A percentile compares a stretch with the other conserved stretches of the same genome.
These are phyloP conservation scores for Trematomus loennbergii DNA, from an alignment of 2,113 vertebrate species.

Conservation along the genomic window DNA sequence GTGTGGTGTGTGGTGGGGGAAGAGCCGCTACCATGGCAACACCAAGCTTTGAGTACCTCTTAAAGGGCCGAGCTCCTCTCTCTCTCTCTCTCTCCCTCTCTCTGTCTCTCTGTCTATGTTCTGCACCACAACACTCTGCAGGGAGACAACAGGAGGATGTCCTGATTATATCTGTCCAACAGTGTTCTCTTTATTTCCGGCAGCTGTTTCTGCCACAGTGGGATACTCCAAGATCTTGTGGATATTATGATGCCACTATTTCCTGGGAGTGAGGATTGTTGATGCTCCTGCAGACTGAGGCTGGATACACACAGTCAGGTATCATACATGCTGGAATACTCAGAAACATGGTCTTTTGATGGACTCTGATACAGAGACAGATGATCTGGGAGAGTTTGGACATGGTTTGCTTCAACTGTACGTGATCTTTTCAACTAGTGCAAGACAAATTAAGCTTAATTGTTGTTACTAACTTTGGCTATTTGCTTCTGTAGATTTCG, in stretches of 20 bases:
- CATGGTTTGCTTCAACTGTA: no score
- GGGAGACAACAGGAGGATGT: conserved; percentile 4
- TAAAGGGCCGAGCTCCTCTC: conserved; percentile 42
- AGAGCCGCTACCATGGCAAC: conserved; percentile 75
- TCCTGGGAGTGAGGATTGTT: not conserved
- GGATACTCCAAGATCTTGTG: conserved; percentile 28
- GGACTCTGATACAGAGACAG: no score
- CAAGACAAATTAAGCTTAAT: no score
- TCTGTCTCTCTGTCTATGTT: conserved; percentile 40
- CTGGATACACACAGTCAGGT: conserved; percentile 11
- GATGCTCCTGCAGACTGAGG: not conserved
- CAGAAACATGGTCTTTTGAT: not conserved
- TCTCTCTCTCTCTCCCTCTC: conserved; percentile 2
- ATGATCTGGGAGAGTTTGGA: not conserved
- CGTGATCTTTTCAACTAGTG: no score
- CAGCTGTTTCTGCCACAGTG: not conserved
- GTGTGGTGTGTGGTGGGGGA: conserved; percentile 27
- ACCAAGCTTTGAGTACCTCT: conserved; percentile 68
- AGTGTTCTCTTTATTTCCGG: no score
- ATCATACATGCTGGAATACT: not conserved
- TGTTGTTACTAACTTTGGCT: no score
- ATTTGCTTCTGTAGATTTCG: no score
- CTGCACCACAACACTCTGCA: conserved; percentile 11
- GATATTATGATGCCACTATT: conserved; percentile 11
- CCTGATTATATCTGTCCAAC: not conserved